phyloP scores from a whole-genome alignment of 2,888 invertebrate species.

The Harpagoxenus sublaevis region DNA sequence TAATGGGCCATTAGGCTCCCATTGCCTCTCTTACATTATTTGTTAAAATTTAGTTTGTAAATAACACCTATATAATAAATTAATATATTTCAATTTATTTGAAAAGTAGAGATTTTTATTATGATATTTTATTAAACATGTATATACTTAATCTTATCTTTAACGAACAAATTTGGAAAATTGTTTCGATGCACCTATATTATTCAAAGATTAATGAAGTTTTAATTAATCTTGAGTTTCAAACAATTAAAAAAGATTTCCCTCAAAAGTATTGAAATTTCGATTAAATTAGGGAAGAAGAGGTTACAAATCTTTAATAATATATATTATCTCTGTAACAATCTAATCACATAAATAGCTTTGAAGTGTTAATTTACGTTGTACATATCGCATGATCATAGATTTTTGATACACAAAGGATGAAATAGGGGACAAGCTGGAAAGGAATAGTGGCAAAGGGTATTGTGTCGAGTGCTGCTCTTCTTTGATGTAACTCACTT shows the following conservation, averaged over 20 bases:
- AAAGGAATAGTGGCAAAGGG: conserved; percentile 47
- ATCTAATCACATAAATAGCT: background rate
- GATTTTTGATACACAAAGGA: background rate
- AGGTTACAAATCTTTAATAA: background rate
- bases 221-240: background rate
- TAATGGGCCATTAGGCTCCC: too few species aligned
- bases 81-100: background rate
- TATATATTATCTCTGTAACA: background rate
- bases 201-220: background rate
- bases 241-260: background rate
- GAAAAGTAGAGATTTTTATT: background rate
- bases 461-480: conserved; percentile 56
- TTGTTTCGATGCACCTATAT: background rate
- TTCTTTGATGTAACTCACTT: conserved; percentile 73
- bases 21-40: too few species aligned
- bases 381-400: background rate
- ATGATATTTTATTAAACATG: background rate
- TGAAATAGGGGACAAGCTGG: background rate
- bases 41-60: too few species aligned
- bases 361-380: background rate
- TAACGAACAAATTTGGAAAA: background rate
- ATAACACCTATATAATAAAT: too few species aligned
- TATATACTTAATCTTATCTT: background rate
- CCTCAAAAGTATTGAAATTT: background rate
- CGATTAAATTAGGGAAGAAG: background rate